Evolutionary conservation across 1,140 invertebrate species (phyloP), one percentile per base, ranked within the genome.

Genomic region (Drosophila virilis): DNA sequence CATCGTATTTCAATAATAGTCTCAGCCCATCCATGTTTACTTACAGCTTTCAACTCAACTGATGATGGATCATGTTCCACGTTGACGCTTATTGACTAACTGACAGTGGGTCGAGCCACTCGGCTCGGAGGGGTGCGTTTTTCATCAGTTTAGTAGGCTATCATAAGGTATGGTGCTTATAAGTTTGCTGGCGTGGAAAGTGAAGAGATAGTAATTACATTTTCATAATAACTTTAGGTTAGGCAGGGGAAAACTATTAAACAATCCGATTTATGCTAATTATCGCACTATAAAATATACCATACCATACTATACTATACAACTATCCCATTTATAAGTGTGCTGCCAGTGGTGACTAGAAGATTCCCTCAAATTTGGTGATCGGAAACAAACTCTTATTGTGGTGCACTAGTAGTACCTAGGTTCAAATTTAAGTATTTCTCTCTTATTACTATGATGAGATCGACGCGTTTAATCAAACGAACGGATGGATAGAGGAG

Each of bases 1-100:
- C 84, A 80, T 88, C 85, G 67, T 67, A 71, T 88, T 88, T 88
- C 84, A 80, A 78, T 80, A 88, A 89, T 88, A 88, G 84, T 88
- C 77, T 55, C 13, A 61, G 65, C 71, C 64, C 67, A 40, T 38
- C 43, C 45, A 61, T 73, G 52, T 77, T 77, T 77, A 46, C 42
- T 57, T 70, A 78, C 84, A 88, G 83, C 83, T 89, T 89, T 88
- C 85, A 82, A 80, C 74, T 80, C 57, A 55, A 61, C 64, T 59
- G 64, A 80, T 89, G 84, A 88, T 88, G 80, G 84, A 88, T 88
- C 84, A 76, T 75, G 77, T 88, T 89, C 80, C 84, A 88, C 73
- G 74, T 60, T 74, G 68, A 58, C 68, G 62, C 73, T 74, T 80
- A 71, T 82, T 74, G 80, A 82, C 80, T 82, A 74, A 80, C 74